Percentiles rank a stretch among this genome's conserved stretches.
These are phyloP conservation scores for Ceratosolen solmsi DNA, from an alignment of 1,140 invertebrate genomes.

Conservation along the genomic window DNA sequence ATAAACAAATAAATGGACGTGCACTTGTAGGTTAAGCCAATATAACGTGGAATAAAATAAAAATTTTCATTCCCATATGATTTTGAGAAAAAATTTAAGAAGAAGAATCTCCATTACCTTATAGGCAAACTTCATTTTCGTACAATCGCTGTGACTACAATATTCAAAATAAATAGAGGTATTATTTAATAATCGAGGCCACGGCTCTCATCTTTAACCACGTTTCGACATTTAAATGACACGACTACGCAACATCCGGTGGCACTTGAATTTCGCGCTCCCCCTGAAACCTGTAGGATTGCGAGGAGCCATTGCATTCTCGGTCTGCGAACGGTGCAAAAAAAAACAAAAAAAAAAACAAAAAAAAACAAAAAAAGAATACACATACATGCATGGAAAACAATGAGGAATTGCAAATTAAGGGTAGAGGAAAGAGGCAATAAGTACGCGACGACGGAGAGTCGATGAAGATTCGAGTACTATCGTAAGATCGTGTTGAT, in stretches of 20 bases:
- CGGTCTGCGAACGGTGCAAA: too few species aligned
- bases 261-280: constrained; percentile 33
- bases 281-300: not conserved
- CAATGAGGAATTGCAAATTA: too few species aligned
- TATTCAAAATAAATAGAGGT: constrained; percentile 42
- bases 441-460: too few species aligned
- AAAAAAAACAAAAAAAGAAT: too few species aligned
- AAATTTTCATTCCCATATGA: too few species aligned
- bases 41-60: not conserved
- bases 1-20: too few species aligned
- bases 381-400: too few species aligned
- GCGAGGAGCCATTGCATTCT: not conserved
- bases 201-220: constrained; percentile 31
- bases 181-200: not conserved
- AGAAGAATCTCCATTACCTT: constrained; percentile 66
- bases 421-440: too few species aligned
- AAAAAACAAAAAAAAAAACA: too few species aligned
- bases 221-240: constrained; percentile 51
- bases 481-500: too few species aligned
- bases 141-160: constrained; percentile 23
- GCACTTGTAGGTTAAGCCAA: constrained; percentile 36
- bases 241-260: constrained; percentile 31
- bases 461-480: too few species aligned
- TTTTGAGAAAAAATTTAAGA: too few species aligned
- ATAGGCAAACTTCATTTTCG: constrained; percentile 80